These are phyloP conservation scores for Cremastinae sp. DNA, from an alignment of 2,888 invertebrate genomes.

Conservation along the genomic window DNA sequence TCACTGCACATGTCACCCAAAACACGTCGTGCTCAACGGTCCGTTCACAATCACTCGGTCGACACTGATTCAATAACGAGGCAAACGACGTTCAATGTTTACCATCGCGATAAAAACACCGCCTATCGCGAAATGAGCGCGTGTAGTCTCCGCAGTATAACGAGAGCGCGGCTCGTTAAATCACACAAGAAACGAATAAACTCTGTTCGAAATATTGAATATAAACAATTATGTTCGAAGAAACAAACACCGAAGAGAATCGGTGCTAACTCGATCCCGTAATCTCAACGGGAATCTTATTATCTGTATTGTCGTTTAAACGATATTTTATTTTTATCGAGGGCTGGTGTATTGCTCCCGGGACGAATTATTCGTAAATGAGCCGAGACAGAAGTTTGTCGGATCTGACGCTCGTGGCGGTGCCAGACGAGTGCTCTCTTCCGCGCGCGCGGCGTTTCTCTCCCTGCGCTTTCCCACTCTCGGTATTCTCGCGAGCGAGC, in stretches of 20 bases:
- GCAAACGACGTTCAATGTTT: constrained; percentile 11
- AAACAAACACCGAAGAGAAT: not conserved
- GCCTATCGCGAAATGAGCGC: not conserved
- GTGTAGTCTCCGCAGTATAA: not conserved
- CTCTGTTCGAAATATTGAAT: too few species aligned
- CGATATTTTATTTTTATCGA: constrained; percentile 5
- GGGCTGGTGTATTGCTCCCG: constrained; percentile 46
- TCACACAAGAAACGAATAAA: too few species aligned
- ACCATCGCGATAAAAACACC: not conserved
- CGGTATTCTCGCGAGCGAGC: constrained; percentile 16
- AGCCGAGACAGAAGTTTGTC: constrained; percentile 21
- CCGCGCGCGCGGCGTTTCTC: constrained; percentile 9
- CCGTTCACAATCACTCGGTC: constrained; percentile 49
- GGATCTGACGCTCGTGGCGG: constrained; percentile 38
- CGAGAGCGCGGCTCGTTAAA: not conserved
- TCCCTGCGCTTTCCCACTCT: constrained; percentile 22
- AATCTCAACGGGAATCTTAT: too few species aligned
- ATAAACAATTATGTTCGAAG: too few species aligned
- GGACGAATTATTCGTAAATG: constrained; percentile 59
- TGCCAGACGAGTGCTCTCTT: constrained; percentile 40
- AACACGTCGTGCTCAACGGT: constrained; percentile 24
- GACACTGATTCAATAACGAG: constrained; percentile 22
- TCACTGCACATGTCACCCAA: constrained; percentile 57
- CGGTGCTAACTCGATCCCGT: not conserved
- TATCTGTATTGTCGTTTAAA: too few species aligned